These are phyloP conservation scores for Protaetia brevitarsis DNA, from an alignment of 1,140 invertebrate species.

Conservation along the genomic window DNA sequence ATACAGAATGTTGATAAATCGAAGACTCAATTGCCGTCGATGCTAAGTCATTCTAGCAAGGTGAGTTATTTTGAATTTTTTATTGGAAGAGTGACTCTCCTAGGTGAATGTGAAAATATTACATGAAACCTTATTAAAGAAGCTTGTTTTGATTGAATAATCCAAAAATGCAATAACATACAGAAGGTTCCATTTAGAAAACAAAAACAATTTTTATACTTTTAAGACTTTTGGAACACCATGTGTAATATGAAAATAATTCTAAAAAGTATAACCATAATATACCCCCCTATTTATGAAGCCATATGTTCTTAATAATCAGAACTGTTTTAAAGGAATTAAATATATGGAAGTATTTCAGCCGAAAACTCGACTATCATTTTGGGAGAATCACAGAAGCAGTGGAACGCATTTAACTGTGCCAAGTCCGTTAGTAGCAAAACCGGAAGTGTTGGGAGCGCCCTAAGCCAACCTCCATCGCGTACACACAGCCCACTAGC, in stretches of 20 bases:
- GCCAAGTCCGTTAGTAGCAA: conserved; percentile 37
- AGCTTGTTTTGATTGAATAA: too few relatives aligned
- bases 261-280: too few relatives aligned
- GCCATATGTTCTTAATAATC: too few relatives aligned
- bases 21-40: not conserved
- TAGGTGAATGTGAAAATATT: not conserved
- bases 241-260: too few relatives aligned
- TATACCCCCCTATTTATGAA: too few relatives aligned
- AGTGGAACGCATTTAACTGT: conserved; percentile 31
- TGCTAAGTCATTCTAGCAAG: conserved; percentile 1
- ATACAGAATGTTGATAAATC: conserved; percentile 27
- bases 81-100: not conserved
- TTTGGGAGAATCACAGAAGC: conserved; percentile 38
- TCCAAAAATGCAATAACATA: too few relatives aligned
- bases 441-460: conserved; percentile 29
- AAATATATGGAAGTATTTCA: conserved; percentile 23
- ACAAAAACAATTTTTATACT: too few relatives aligned
- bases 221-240: too few relatives aligned
- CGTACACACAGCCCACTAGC: conserved; percentile 63
- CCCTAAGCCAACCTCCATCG: conserved; percentile 48
- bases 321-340: not conserved
- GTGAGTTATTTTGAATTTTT: conserved; percentile 24
- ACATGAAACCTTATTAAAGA: not conserved
- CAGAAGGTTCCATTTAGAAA: too few relatives aligned
- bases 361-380: conserved; percentile 38